Evolutionary conservation across 2,113 vertebrate species (phyloP).

Genomic region (Charadrius vociferus): DNA sequence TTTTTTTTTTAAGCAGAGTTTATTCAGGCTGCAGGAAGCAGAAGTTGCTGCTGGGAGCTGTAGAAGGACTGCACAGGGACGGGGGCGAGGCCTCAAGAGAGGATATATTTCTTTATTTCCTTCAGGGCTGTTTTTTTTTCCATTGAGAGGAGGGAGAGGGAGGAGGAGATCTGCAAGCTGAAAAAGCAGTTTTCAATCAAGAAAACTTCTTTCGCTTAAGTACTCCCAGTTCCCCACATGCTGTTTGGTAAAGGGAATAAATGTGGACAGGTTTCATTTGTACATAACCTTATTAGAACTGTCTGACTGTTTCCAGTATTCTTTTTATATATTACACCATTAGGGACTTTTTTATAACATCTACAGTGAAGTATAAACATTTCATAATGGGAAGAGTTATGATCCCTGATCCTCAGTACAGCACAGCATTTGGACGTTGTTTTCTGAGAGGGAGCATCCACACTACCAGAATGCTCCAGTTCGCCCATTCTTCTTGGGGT

Average conservation of each 20-base stretch:
- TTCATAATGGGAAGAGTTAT: conserved; percentile 53
- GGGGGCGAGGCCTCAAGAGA: conserved; percentile 61
- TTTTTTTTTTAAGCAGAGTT: conserved; percentile 37
- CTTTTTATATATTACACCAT: conserved; percentile 61
- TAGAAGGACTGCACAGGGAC: conserved; percentile 23
- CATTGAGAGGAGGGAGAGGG: conserved; percentile 56
- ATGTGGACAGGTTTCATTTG: conserved; percentile 65
- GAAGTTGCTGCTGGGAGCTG: conserved; percentile 58
- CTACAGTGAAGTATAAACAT: conserved; percentile 52
- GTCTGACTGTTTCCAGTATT: conserved; percentile 54
- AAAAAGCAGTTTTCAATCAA: conserved; percentile 72
- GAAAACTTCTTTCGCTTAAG: conserved; percentile 57
- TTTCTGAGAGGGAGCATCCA: not conserved
- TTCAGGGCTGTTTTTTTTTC: conserved; percentile 70
- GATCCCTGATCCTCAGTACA: not conserved
- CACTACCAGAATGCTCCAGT: not conserved
- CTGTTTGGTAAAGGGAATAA: conserved; percentile 62
- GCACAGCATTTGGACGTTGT: not conserved
- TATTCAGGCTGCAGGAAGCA: conserved; percentile 66
- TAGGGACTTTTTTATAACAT: conserved; percentile 62
- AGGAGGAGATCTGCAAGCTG: conserved; percentile 59
- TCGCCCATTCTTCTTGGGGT: not conserved
- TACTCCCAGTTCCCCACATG: conserved; percentile 61
- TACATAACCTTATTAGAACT: conserved; percentile 66
- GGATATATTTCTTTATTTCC: conserved; percentile 69